A percentile compares a stretch with the other conserved stretches of the same genome.
These are phyloP conservation scores for Philereme vetulata DNA, from an alignment of 2,888 invertebrate genomes.

Conservation along the genomic window DNA sequence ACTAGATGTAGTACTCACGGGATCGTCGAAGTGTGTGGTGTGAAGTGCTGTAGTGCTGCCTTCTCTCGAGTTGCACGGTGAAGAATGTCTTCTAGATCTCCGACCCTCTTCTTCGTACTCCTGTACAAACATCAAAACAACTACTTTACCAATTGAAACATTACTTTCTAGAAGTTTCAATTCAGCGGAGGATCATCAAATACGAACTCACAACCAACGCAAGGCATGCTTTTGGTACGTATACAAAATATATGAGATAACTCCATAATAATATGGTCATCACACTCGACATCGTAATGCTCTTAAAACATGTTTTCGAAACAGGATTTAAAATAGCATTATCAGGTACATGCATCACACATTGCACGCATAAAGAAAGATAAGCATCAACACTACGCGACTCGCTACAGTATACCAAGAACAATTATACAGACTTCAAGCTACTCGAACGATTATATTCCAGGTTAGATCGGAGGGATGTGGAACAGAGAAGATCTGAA, in stretches of 20 bases:
- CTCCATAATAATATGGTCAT: slow-evolving; percentile 8
- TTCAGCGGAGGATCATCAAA: slow-evolving; percentile 1
- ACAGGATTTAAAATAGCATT: slow-evolving; percentile 41
- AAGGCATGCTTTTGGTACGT: slow-evolving; percentile 14
- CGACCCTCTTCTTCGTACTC: slow-evolving; percentile 88
- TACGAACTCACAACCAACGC: slow-evolving; percentile 9
- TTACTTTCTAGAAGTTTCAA: slow-evolving; percentile 2
- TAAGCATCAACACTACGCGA: slow-evolving; percentile 36
- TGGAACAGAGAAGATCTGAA: slow-evolving; percentile 59
- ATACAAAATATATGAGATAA: slow-evolving; percentile 8
- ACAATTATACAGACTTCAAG: slow-evolving; percentile 6
- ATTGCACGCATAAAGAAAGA: slow-evolving; percentile 52
- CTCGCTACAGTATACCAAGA: slow-evolving; percentile 21
- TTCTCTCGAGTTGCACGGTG: slow-evolving; percentile 87
- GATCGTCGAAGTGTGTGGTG: slow-evolving; percentile 85
- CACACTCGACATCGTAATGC: slow-evolving; percentile 7
- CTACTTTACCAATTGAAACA: slow-evolving; percentile 7
- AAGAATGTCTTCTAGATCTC: slow-evolving; percentile 86
- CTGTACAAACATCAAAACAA: slow-evolving; percentile 63
- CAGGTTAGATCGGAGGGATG: slow-evolving; percentile 47
- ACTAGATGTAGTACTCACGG: slow-evolving; percentile 70
- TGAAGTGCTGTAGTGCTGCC: slow-evolving; percentile 86
- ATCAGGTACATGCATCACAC: slow-evolving; percentile 53
- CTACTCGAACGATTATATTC: slow-evolving; percentile 14
- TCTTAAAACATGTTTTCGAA: slow-evolving; percentile 33